A percentile compares a stretch with the other conserved stretches of the same genome.
Evolutionary conservation across 2,888 invertebrate genomes (phyloP).

Genomic region (Tinea semifulvella): DNA sequence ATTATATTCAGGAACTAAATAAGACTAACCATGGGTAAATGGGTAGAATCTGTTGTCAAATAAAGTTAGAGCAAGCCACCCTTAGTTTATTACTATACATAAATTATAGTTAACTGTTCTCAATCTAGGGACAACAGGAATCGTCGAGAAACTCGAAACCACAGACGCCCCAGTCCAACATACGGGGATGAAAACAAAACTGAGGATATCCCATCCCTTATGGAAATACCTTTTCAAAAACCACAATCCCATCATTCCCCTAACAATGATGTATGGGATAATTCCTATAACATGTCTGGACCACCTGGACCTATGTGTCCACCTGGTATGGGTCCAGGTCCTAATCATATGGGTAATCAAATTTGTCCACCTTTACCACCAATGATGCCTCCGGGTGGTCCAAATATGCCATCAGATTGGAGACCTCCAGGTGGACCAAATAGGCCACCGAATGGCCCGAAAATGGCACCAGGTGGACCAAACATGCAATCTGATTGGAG

Average conservation of each 20-base stretch:
- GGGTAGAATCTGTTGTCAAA: too few relatives aligned
- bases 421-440: too few relatives aligned
- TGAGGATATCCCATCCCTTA: conserved; percentile 40
- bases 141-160: conserved; percentile 38
- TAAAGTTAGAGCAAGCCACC: too few relatives aligned
- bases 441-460: too few relatives aligned
- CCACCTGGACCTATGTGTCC: conserved; percentile 20
- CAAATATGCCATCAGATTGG: too few relatives aligned
- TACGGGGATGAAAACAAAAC: conserved; percentile 35
- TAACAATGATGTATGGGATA: conserved; percentile 14
- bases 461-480: too few relatives aligned
- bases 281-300: conserved; percentile 13
- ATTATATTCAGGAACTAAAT: too few relatives aligned
- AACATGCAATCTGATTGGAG: too few relatives aligned
- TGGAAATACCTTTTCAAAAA: conserved; percentile 46
- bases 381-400: conserved; percentile 25
- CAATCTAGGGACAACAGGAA: conserved; percentile 2
- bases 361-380: too few relatives aligned
- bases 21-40: too few relatives aligned
- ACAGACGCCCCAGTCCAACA: conserved; percentile 36
- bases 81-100: conserved; percentile 42
- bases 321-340: conserved; percentile 25
- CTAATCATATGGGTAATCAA: conserved; percentile 23
- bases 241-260: conserved; percentile 35
- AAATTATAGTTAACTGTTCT: too few relatives aligned